Evolutionary conservation across 2,797 vertebrate species (phyloP).

Genomic region (Helostoma temminkii): DNA sequence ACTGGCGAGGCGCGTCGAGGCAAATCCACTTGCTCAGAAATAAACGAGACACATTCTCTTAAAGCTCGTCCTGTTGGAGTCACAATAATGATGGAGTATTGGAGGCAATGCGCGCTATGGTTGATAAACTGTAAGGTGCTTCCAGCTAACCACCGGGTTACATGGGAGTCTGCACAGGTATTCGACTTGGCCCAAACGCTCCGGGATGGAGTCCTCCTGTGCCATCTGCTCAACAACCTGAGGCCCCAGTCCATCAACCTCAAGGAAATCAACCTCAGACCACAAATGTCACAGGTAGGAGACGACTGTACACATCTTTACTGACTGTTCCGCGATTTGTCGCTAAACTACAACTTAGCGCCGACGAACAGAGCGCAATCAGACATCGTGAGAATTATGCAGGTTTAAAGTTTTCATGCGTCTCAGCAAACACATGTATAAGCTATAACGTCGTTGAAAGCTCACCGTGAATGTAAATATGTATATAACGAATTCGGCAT

Average conservation of each 20-base stretch:
- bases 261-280: slow-evolving; percentile 96
- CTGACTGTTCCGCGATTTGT: not conserved
- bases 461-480: rapidly evolving
- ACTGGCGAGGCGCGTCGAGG: slow-evolving; percentile 9
- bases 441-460: rapidly evolving
- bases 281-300: slow-evolving; percentile 97
- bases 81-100: slow-evolving; percentile 90
- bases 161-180: slow-evolving; percentile 95
- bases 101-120: slow-evolving; percentile 96
- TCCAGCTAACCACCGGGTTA: slow-evolving; percentile 93
- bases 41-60: not conserved
- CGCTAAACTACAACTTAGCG: slow-evolving; percentile 15
- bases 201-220: slow-evolving; percentile 95
- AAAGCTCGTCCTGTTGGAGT: slow-evolving; percentile 21
- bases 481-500: slow-evolving; percentile 6
- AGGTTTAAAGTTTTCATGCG: not conserved
- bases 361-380: slow-evolving; percentile 12
- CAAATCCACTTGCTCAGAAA: slow-evolving; percentile 1
- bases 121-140: slow-evolving; percentile 96
- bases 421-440: rapidly evolving
- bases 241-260: slow-evolving; percentile 92
- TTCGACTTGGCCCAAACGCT: slow-evolving; percentile 97
- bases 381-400: slow-evolving; percentile 1
- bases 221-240: slow-evolving; percentile 97
- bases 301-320: not conserved